Evolutionary conservation across 2,888 invertebrate genomes (phyloP), one percentile per base, ranked within the genome.

Genomic region (Melinopterus prodromus): DNA sequence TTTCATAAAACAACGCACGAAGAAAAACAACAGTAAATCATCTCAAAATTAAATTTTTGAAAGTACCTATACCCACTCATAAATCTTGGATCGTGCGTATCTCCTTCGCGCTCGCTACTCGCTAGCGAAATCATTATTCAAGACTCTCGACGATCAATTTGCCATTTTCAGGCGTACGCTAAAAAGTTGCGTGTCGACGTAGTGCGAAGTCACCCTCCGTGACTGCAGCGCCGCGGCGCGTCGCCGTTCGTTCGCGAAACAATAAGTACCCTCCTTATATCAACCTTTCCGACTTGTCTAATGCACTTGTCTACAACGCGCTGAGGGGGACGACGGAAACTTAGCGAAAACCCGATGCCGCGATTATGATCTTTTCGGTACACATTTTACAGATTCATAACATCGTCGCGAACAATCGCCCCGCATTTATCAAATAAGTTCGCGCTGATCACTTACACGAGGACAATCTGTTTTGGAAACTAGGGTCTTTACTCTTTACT

Each of bases 131-230:
- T 53, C 53, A 53, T 53, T 53, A 53, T 53, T 53, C 53, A 53
- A 53, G 53, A 53, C 53, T 53, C 53, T 53, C 53, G 53, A 53
- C 53, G 53, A 53, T 53, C 53, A 53, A 53, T 53, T 53, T 53
- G 53, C 53, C 53, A 53, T 53, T 53, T 53, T 53, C 53, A 53
- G 53, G 53, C 53, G 53, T 53, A 53, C 53, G 53, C 53, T 53
- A 53, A 53, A 53, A 53, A 53, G 53, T 53, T 53, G 53, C 53
- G 53, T 53, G 53, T 53, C 53, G 53, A 12, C 2, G 53, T 53
- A 53, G 53, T 53, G 53, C 53, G 53, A 53, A 53, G 53, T 53
- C 53, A 53, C 53, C 53, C 53, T 53, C 53, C 53, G 53, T 53
- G 53, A 53, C 53, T 53, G 53, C 53, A 53, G 12, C 53, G 53